Percentiles rank a stretch among this genome's conserved stretches.
Conservation (phyloP, 2,113 vertebrate species). For the Phylloscopus whistleri region DNA sequence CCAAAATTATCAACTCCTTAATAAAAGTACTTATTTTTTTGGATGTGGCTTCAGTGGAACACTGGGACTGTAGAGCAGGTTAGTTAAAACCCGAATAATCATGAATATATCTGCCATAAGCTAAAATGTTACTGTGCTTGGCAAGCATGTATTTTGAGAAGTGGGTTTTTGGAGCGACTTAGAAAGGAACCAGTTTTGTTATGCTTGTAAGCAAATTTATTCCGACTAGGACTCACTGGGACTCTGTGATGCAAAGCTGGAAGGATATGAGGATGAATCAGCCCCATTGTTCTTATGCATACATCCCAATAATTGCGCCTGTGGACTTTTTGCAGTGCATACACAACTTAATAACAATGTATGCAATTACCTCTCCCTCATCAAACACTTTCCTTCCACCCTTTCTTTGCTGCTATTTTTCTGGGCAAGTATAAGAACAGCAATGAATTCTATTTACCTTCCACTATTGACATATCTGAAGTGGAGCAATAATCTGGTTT, state of each 20-base stretch:
- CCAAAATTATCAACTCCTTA: background rate
- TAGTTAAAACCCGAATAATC: background rate
- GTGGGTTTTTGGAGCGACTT: background rate
- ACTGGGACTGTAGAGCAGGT: background rate
- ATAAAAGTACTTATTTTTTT: background rate
- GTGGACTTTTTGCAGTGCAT: background rate
- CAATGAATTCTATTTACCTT: background rate
- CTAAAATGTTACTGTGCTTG: background rate
- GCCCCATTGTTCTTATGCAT: background rate
- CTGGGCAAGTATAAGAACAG: background rate
- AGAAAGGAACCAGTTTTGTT: background rate
- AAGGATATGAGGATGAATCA: background rate
- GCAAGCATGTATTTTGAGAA: background rate
- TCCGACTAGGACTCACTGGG: background rate
- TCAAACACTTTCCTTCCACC: background rate
- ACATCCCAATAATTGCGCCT: background rate
- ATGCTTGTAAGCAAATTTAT: background rate
- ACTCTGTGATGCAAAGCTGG: slow-evolving; percentile 12
- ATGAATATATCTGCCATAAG: background rate
- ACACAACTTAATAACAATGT: background rate
- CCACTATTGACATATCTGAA: background rate
- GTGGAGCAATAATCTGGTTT: background rate
- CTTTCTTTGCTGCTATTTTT: background rate
- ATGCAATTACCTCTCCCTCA: background rate
- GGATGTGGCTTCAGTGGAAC: background rate